A percentile compares a stretch with the other conserved stretches of the same genome.
Evolutionary conservation across 2,797 vertebrate genomes (phyloP).

Genomic region (Eupleurogrammus muticus): DNA sequence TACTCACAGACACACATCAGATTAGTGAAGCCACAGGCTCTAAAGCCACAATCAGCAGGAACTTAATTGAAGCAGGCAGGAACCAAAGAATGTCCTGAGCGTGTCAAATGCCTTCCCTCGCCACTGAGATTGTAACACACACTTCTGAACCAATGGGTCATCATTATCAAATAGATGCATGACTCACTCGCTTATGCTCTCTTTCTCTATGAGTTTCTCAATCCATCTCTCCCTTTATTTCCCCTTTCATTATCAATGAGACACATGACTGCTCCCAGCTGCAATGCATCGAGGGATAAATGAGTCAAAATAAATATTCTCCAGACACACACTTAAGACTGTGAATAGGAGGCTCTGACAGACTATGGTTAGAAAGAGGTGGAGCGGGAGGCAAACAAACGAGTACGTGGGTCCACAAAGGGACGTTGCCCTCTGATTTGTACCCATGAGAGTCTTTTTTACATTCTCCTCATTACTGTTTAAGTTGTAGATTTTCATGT

Average conservation of each 20-base stretch:
- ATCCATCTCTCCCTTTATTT: constrained; percentile 24
- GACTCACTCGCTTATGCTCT: constrained; percentile 38
- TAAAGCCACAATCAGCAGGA: constrained; percentile 80
- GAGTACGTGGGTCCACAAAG: not conserved
- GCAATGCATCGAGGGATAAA: constrained; percentile 65
- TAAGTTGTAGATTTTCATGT: constrained; percentile 1
- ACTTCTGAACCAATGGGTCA: constrained; percentile 75
- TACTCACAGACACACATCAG: constrained; percentile 55
- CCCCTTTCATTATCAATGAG: constrained; percentile 70
- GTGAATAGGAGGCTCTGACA: constrained; percentile 44
- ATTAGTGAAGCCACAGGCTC: constrained; percentile 72
- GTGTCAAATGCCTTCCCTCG: constrained; percentile 62
- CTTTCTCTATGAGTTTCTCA: constrained; percentile 11
- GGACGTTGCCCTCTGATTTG: not conserved
- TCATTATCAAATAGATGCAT: constrained; percentile 75
- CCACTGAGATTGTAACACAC: constrained; percentile 57
- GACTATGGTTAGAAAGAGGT: constrained; percentile 23
- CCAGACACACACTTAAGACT: constrained; percentile 41
- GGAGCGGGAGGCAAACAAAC: not conserved
- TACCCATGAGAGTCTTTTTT: constrained; percentile 2
- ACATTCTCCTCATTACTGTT: constrained; percentile 19
- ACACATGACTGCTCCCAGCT: constrained; percentile 72
- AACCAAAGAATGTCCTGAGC: constrained; percentile 67
- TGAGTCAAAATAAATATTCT: constrained; percentile 65
- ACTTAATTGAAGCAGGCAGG: constrained; percentile 83